Base-by-base conservation (phyloP, 2,888 invertebrate genomes). In the Hemaris fuciformis region DNA sequence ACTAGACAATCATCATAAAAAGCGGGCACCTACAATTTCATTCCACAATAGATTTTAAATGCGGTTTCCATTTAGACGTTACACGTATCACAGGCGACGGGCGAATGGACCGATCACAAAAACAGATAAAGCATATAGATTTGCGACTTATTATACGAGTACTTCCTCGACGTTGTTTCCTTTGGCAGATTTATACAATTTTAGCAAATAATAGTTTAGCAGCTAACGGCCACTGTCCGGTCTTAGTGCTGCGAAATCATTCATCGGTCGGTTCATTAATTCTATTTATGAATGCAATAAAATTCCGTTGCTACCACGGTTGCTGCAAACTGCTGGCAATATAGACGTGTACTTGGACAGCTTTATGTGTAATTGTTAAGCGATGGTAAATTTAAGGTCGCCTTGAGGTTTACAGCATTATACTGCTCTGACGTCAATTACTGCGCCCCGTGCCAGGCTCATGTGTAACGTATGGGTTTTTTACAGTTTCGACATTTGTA, bases 151-250 rank as follows among this genome's bases (percentile, higher is more conserved):
- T 23, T n/a, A n/a, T 48, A 25, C 8, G 48, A 7, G 27, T 27
- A 87, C 83, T 89, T 89, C 88, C 86, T 84, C 84, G 80, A 78
- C 81, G 80, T 83, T 75, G 77, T 31, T 31, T 67, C 68, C 68
- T 7, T 67, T 73, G 74, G 70, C 76, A 80, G 85, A 83, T 85
- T 85, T 84, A 81, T 79, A 22, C 63, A 57, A 53, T 61, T 64
- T 63, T 64, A 41, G 48, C 45, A 70, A 61, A 69, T 68, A 70
- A 71, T 66, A 66, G 69, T 62, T 67, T 66, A 62, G 66, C 72
- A 68, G 69, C 67, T 41, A 60, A 60, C 59, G 61, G 60, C 59
- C 62, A 64, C 62, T 57, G 68, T 68, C 68, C 70, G 69, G 69
- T 71, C 66, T 64, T 74, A 72, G 68, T 74, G 74, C 71, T 64